A percentile compares a stretch with the other conserved stretches of the same genome.
phyloP scores from a whole-genome alignment of 37 sponge, comb jelly and placozoan species.

The Aplysina aerophoba region DNA sequence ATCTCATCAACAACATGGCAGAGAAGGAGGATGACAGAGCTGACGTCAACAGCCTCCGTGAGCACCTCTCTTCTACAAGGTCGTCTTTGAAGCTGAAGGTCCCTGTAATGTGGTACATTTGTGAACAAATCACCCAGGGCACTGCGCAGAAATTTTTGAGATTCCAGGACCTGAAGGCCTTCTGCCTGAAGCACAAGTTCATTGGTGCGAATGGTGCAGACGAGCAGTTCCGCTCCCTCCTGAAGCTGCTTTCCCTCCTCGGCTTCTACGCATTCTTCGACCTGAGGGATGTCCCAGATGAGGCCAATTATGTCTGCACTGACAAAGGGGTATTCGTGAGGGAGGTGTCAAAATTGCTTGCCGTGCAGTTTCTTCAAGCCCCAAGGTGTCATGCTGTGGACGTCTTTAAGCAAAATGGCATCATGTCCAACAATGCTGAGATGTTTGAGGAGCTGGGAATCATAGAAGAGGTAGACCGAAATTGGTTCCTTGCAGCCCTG shows the following conservation, averaged over 20 bases:
- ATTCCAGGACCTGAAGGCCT: not conserved
- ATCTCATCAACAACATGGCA: conserved; percentile 11
- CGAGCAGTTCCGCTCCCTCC: conserved; percentile 2
- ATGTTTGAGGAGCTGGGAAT: conserved; percentile 1
- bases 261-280: conserved; percentile 15
- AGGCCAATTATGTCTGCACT: conserved; percentile 11
- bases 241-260: conserved; percentile 2
- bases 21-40: not conserved
- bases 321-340: not conserved
- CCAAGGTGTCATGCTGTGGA: no score
- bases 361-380: not conserved
- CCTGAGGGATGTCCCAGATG: not conserved
- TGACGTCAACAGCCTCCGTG: not conserved
- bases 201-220: not conserved
- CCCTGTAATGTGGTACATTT: conserved; percentile 7
- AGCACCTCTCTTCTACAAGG: not conserved
- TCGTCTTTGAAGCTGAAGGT: not conserved
- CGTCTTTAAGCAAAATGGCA: not conserved
- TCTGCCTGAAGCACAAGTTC: not conserved
- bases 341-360: conserved; percentile 24
- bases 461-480: not conserved
- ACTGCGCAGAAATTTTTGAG: not conserved
- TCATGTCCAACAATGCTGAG: not conserved
- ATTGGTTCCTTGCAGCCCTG: not conserved
- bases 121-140: not conserved